phyloP scores from a whole-genome alignment of 2,797 vertebrate species.

The Cuniculus paca region DNA sequence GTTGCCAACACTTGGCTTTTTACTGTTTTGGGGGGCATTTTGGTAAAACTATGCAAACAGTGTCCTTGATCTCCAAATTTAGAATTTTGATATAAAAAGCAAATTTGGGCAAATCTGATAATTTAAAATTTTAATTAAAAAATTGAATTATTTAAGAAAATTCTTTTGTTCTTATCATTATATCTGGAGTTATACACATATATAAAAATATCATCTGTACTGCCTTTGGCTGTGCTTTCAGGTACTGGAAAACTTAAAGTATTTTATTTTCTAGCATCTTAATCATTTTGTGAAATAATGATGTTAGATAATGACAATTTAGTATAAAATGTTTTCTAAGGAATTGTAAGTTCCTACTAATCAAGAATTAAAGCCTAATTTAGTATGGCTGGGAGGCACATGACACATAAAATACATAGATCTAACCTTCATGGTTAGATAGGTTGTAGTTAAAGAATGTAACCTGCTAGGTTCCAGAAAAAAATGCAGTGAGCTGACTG shows the following conservation, averaged over 20 bases:
- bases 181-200: slow-evolving; percentile 58
- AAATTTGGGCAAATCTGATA: slow-evolving; percentile 30
- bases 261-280: slow-evolving; percentile 85
- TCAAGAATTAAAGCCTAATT: slow-evolving; percentile 87
- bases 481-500: slow-evolving; percentile 73
- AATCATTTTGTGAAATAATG: slow-evolving; percentile 83
- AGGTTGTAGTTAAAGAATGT: slow-evolving; percentile 78
- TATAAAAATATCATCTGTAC: slow-evolving; percentile 64
- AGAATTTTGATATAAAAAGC: not conserved
- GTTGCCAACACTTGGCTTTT: not conserved
- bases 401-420: slow-evolving; percentile 82
- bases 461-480: slow-evolving; percentile 73
- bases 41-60: slow-evolving; percentile 13
- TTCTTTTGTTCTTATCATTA: slow-evolving; percentile 72
- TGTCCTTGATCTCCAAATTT: not conserved
- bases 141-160: slow-evolving; percentile 1
- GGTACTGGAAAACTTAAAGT: slow-evolving; percentile 75
- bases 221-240: slow-evolving; percentile 66
- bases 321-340: slow-evolving; percentile 85
- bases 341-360: slow-evolving; percentile 85
- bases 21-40: not conserved
- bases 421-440: slow-evolving; percentile 49
- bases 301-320: slow-evolving; percentile 82
- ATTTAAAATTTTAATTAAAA: too few species aligned
- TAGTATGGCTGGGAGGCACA: slow-evolving; percentile 78